Base-by-base conservation (phyloP, 2,888 invertebrate genomes). In the Argynnis bischoffii region DNA sequence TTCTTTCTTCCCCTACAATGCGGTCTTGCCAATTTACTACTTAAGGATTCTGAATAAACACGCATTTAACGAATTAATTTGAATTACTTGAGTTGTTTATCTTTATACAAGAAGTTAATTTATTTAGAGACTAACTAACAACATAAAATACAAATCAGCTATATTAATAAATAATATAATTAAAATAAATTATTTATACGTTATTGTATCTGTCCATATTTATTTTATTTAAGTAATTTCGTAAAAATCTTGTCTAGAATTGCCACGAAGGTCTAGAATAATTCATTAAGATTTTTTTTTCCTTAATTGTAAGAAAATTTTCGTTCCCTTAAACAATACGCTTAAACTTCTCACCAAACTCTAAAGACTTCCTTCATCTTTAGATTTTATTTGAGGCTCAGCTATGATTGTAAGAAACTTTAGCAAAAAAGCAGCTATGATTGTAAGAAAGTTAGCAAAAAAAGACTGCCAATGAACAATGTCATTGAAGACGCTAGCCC, bases 401-500 rank as follows among this genome's bases (percentile, higher is more conserved):
- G 46, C 26, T 50, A 41, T 41, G 54, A 65, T 53, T 67, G 18
- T 51, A 66, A 69, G 60, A 66, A 66, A 59, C 55, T 60, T 65
- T 63, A 51, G 69, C 69, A 68, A 70, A 71, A 73, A 86, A 80
- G 72, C 35, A 54, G 46, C 26, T 50, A 41, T 41, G 54, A 65
- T 53, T 67, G 18, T 51, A 66, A 69, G 60, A 66, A 66, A 59
- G 51, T 60, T 65, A 51, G 69, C 69, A 68, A 70, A 71, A 73
- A 74, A 73, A 77, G 78, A 81, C 81, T 79, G 80, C 76, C 71
- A 63, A 50, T 77, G 75, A 80, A 88, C 86, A 88, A 88, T 80
- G 77, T 73, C 73, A 75, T 72, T 69, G 74, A 79, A 79, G 78
- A 79, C 78, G 75, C 64, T 76, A 57, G 71, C 78, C 77, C 77